Base-by-base conservation (phyloP, 2,888 invertebrate species). In the Vanessa cardui region DNA sequence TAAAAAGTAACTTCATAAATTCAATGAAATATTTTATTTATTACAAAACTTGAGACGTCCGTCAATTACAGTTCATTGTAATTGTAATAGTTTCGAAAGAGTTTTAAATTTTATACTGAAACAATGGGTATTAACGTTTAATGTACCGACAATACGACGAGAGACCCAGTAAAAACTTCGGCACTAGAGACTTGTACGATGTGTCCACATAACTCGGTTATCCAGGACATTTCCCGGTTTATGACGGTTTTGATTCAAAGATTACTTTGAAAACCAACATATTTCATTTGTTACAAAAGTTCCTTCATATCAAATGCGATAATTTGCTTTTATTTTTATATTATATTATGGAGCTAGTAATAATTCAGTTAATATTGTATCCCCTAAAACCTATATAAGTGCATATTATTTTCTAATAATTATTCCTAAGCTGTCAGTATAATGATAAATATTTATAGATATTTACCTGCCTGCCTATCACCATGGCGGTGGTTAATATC, bases 151-250 rank as follows among this genome's bases (percentile, higher is more conserved):
- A 86, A 88, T 89, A 89, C 88, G 85, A 78, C 80, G 72, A 79
- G 82, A 83, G 84, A 81, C 83, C 81, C 87, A 89, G 89, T 90
- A 90, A 91, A 91, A 90, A 91, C 89, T 91, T 91, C 84, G 79
- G 83, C 83, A 81, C 85, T 84, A 83, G 81, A 83, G 77, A 73
- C 76, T 65, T 59, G 47, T 74, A 77, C 68, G 68, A 64, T 64
- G 62, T 65, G 26, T 8, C 68, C 68, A 70, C 50, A 54, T 31
- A 31, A 54, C 6, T 54, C n/a, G 15, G 31, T n/a, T 8, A 31
- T 16, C 31, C 31, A 33, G 54, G 54, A 54, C 31, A 33, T 31
- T 16, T 47, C 31, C n/a, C 54, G 26, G 31, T 31, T 54, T 54
- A 31, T 16, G 20, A 26, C 12, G 6, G 16, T 9, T 52, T 26